phyloP scores from a whole-genome alignment of 2,888 invertebrate species.

The Axea sp. region DNA sequence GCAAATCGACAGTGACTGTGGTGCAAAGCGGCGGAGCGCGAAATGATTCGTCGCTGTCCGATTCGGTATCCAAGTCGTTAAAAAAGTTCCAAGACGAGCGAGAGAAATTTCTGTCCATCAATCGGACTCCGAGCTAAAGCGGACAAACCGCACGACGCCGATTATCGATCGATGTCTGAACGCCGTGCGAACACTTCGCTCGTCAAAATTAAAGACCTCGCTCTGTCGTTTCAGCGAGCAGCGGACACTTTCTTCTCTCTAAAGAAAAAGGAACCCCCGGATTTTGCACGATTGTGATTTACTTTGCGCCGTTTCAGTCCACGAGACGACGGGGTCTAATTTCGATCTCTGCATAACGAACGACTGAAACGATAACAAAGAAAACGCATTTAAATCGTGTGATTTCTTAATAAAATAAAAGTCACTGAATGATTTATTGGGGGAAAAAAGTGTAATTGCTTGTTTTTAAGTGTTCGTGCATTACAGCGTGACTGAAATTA shows the following conservation, averaged over 20 bases:
- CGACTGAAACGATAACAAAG: background rate
- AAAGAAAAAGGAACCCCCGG: background rate
- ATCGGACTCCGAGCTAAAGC: conserved; percentile 62
- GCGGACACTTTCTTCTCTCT: background rate
- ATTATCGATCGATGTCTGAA: conserved; percentile 67
- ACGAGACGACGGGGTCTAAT: too few relatives aligned
- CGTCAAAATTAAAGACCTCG: conserved; percentile 37
- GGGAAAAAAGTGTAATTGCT: background rate
- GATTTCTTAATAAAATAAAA: background rate
- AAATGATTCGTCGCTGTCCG: conserved; percentile 53
- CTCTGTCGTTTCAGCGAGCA: background rate
- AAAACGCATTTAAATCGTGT: too few relatives aligned
- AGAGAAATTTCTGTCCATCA: conserved; percentile 69
- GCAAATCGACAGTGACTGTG: too few relatives aligned
- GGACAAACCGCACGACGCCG: conserved; percentile 67
- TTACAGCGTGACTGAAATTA: background rate
- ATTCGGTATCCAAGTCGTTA: conserved; percentile 42
- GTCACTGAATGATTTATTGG: background rate
- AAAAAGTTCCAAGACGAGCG: conserved; percentile 45
- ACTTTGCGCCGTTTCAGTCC: too few relatives aligned
- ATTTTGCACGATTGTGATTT: too few relatives aligned
- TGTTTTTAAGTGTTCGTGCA: conserved; percentile 2
- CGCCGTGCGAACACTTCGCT: conserved; percentile 38
- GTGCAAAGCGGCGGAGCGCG: too few relatives aligned
- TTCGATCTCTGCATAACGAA: background rate